Percentiles rank a stretch among this genome's conserved stretches.
phyloP scores from a whole-genome alignment of 2,113 vertebrate species.

The Sinocyclocheilus grahami region DNA sequence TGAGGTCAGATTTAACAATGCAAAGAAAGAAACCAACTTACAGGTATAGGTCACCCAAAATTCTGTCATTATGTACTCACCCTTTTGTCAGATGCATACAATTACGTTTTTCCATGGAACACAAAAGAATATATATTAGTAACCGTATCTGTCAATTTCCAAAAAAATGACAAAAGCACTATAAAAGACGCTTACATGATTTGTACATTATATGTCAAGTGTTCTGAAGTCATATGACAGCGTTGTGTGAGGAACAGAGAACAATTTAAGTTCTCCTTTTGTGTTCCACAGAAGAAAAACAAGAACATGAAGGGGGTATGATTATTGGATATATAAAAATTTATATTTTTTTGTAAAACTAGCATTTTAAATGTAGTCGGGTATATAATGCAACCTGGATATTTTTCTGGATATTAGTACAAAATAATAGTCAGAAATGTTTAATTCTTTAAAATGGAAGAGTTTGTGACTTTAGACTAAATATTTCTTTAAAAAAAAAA shows the following conservation, averaged over 20 bases:
- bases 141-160: background rate
- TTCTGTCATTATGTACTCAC: background rate
- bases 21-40: slow-evolving; percentile 15
- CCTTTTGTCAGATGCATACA: background rate
- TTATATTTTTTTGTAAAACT: background rate
- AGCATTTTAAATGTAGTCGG: background rate
- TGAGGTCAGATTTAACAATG: background rate
- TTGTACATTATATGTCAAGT: background rate
- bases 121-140: background rate
- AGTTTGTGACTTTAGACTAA: background rate
- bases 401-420: background rate
- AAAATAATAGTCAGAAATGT: too few species aligned
- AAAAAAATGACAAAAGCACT: background rate
- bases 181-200: too few species aligned
- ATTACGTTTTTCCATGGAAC: background rate
- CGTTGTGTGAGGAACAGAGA: background rate
- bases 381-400: background rate
- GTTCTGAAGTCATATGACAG: background rate
- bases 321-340: background rate
- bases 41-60: background rate
- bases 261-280: background rate
- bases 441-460: background rate
- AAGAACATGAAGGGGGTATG: background rate
- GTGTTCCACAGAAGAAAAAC: background rate
- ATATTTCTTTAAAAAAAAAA: background rate